These are phyloP conservation scores for Megaceryle maxima DNA, from an alignment of 2,113 vertebrate genomes.

Conservation along the genomic window DNA sequence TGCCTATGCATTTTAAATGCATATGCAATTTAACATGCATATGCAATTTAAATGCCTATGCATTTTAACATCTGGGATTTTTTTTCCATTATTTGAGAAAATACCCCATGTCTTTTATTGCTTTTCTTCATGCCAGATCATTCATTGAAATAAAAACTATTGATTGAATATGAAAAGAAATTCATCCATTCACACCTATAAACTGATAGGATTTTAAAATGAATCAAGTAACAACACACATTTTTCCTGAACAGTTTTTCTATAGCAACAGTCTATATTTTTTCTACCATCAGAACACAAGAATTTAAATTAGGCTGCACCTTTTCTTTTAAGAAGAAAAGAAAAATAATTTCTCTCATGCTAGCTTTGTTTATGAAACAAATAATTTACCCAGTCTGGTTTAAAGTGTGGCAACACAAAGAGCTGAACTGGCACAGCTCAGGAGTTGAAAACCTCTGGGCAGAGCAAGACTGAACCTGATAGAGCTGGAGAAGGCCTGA, in stretches of 20 bases:
- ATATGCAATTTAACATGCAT: background rate
- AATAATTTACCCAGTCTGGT: background rate
- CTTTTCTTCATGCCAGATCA: background rate
- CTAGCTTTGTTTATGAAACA: background rate
- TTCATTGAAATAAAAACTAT: background rate
- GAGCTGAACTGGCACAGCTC: background rate
- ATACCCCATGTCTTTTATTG: background rate
- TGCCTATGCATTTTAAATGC: background rate
- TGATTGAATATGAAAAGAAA: background rate
- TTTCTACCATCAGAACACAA: background rate
- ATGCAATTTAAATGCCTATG: too few species aligned
- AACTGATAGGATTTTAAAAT: background rate
- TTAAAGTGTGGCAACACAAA: background rate
- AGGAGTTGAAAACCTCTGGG: background rate
- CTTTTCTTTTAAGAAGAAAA: background rate
- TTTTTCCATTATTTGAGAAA: background rate
- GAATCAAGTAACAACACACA: background rate
- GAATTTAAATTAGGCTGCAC: background rate
- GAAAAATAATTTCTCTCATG: background rate
- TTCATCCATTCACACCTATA: background rate
- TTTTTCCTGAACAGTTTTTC: background rate
- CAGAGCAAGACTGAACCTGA: background rate
- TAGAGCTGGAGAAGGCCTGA: background rate
- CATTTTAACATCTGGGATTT: background rate
- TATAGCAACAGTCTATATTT: background rate